Evolutionary conservation across 2,888 invertebrate species (phyloP), one percentile per base, ranked within the genome.

Genomic region (Acleris cristana): DNA sequence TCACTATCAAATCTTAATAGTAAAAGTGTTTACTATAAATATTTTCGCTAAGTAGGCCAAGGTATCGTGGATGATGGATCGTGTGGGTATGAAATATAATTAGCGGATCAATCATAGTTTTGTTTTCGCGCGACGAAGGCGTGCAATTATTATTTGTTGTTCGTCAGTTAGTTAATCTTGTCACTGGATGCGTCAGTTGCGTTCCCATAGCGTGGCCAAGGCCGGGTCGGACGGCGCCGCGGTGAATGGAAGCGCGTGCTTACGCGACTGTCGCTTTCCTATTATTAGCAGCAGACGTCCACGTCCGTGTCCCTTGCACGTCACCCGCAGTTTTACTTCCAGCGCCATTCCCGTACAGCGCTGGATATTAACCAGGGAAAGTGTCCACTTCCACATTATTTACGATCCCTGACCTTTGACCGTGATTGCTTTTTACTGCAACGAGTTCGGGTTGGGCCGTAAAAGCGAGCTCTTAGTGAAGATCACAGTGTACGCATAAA

Each of bases 161-260:
- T 72, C 69, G 72, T 71, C 69, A 67, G 70, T 73, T 71, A 74
- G 73, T 72, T 74, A 67, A 70, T 70, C 60, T 60, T 71, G 70
- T 73, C 73, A 71, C 75, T 76, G 82, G 79, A 86, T 83, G 85
- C 81, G 83, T 84, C 82, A 84, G 81, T 85, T 81, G 82, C 76
- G 79, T 76, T 82, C 82, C 82, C 81, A 86, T 83, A 80, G 77
- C 59, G 79, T 80, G 84, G 83, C 83, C 88, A 87, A 89, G 89
- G 87, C 80, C 86, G 81, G 59, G 30, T 52, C 62, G 61, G 52
- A 63, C 64, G 63, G 71, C 83, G 81, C 79, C 79, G 79, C 79
- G 73, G 84, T 90, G 89, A 89, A 89, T 89, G 89, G 83, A 85
- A 79, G 83, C 84, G 88, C 89, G 87, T 87, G 83, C 79, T 78